Percentiles rank a stretch among this genome's conserved stretches.
These are phyloP conservation scores for Scaptomyza caliginosa DNA, from an alignment of 2,888 invertebrate species.

Conservation along the genomic window DNA sequence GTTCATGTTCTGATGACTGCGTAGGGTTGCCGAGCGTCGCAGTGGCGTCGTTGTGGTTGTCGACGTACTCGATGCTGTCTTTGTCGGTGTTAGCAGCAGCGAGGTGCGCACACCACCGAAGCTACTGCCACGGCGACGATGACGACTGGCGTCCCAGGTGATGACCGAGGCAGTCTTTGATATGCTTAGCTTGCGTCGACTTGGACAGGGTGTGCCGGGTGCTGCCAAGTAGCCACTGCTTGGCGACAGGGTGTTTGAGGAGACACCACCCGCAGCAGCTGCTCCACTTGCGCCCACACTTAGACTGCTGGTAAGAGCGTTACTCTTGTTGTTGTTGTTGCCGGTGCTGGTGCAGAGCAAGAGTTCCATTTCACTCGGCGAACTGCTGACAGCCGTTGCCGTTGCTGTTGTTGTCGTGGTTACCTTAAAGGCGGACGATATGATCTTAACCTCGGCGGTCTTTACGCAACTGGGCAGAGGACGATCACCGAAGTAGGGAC, in stretches of 20 bases:
- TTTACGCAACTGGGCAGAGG: conserved; percentile 85
- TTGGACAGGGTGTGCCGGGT: conserved; percentile 79
- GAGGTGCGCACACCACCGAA: conserved; percentile 88
- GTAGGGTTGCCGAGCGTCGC: conserved; percentile 87
- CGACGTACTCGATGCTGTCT: conserved; percentile 63
- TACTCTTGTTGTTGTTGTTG: conserved; percentile 39
- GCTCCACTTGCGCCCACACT: conserved; percentile 79
- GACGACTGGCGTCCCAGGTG: conserved; percentile 89
- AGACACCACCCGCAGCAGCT: conserved; percentile 77
- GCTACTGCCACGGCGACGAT: conserved; percentile 88
- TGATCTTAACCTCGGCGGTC: conserved; percentile 85
- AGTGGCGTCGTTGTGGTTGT: conserved; percentile 83
- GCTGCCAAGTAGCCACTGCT: conserved; percentile 82
- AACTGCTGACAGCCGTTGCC: conserved; percentile 60
- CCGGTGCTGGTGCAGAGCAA: conserved; percentile 54
- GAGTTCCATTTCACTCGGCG: conserved; percentile 68
- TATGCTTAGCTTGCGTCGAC: conserved; percentile 84
- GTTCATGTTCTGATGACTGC: conserved; percentile 85
- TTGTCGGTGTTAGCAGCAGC: conserved; percentile 86
- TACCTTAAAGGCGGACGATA: conserved; percentile 80
- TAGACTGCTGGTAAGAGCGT: conserved; percentile 85
- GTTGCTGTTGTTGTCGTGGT: conserved; percentile 76
- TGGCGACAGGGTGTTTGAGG: conserved; percentile 62
- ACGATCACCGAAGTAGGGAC: conserved; percentile 91
- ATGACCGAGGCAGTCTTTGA: conserved; percentile 86